Percentiles rank a stretch among this genome's conserved stretches.
Evolutionary conservation across 2,888 invertebrate species (phyloP).

Genomic region (Sarcophaga carnaria): DNA sequence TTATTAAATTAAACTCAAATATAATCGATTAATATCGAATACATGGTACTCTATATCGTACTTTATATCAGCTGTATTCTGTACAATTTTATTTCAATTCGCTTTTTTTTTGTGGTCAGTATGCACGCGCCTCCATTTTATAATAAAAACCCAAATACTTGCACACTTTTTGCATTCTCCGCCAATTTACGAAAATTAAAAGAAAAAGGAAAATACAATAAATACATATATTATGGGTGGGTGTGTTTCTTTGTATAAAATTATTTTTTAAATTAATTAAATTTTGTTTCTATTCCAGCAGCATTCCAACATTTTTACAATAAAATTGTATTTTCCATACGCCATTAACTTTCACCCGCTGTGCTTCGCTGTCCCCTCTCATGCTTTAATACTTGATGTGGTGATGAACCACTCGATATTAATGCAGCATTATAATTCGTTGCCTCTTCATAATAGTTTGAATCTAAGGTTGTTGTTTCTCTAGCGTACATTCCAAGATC

Average conservation of each 20-base stretch:
- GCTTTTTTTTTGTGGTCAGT: background rate
- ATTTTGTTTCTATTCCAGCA: background rate
- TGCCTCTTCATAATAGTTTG: background rate
- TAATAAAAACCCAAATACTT: background rate
- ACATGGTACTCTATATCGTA: no score
- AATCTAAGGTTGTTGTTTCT: no score
- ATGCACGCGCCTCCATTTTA: slow-evolving; percentile 28
- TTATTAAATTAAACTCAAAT: no score
- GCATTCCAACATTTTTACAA: background rate
- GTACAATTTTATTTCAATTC: no score
- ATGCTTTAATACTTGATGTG: no score
- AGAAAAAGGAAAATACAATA: background rate
- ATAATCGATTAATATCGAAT: no score
- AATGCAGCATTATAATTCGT: background rate
- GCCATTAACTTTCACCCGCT: no score
- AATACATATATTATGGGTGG: background rate
- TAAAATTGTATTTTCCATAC: slow-evolving; percentile 4
- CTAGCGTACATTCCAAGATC: no score
- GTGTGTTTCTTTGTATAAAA: slow-evolving; percentile 16
- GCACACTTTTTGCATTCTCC: slow-evolving; percentile 1
- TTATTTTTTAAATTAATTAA: background rate
- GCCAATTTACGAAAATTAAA: background rate
- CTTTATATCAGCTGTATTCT: no score
- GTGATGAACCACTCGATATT: background rate
- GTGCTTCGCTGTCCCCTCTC: no score